These are phyloP conservation scores for Remorina albescens DNA, from an alignment of 2,797 vertebrate genomes.

Conservation along the genomic window DNA sequence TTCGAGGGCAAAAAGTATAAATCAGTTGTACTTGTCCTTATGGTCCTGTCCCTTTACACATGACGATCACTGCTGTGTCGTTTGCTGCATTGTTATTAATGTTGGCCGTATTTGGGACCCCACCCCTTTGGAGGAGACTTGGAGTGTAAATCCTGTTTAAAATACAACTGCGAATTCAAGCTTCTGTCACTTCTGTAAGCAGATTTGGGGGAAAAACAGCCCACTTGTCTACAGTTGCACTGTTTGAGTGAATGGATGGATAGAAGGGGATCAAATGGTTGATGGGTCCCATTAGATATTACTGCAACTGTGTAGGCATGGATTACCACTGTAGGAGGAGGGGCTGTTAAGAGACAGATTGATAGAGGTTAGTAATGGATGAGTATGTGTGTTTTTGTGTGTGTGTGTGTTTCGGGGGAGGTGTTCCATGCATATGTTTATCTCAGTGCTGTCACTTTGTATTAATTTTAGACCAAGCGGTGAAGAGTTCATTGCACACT, in stretches of 20 bases:
- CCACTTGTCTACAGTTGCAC: slow-evolving; percentile 37
- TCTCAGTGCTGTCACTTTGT: slow-evolving; percentile 72
- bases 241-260: slow-evolving; percentile 66
- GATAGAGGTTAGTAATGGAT: too few relatives aligned
- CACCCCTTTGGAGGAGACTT: slow-evolving; percentile 59
- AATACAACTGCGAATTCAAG: slow-evolving; percentile 62
- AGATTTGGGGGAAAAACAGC: slow-evolving; percentile 66
- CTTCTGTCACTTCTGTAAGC: slow-evolving; percentile 69
- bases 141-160: slow-evolving; percentile 78
- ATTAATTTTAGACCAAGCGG: slow-evolving; percentile 68
- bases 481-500: slow-evolving; percentile 72
- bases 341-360: too few relatives aligned
- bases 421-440: slow-evolving; percentile 68
- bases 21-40: slow-evolving; percentile 67
- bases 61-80: slow-evolving; percentile 17
- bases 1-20: slow-evolving; percentile 64
- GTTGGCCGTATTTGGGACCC: slow-evolving; percentile 48
- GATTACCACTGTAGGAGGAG: too few relatives aligned
- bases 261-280: slow-evolving; percentile 59
- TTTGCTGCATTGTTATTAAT: slow-evolving; percentile 35
- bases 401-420: too few relatives aligned
- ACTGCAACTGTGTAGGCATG: slow-evolving; percentile 58
- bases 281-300: slow-evolving; percentile 71
- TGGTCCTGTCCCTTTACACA: slow-evolving; percentile 48
- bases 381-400: slow-evolving; percentile 20